Conservation (phyloP, 2,113 vertebrate genomes). For the Ictalurus furcatus region DNA sequence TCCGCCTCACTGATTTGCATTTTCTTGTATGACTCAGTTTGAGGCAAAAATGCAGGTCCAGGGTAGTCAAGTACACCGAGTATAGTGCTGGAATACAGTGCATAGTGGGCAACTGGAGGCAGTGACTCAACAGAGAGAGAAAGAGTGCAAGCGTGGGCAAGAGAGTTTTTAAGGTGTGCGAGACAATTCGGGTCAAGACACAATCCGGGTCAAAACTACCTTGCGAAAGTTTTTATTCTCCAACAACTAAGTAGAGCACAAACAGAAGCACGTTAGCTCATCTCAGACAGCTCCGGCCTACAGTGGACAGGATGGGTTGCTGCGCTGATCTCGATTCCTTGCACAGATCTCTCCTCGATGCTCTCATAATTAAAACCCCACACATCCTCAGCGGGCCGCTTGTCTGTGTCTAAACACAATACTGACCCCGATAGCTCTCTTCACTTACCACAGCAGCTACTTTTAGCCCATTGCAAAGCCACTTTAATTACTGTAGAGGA, state of each 20-base stretch:
- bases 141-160: not conserved
- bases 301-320: constrained; percentile 22
- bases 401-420: constrained; percentile 26
- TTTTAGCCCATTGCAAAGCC: constrained; percentile 23
- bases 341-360: not conserved
- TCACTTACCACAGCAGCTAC: constrained; percentile 34
- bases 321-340: constrained; percentile 10
- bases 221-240: not conserved
- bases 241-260: not conserved
- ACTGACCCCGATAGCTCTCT: constrained; percentile 29
- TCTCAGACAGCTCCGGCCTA: not conserved
- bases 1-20: not conserved
- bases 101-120: not conserved
- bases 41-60: not conserved
- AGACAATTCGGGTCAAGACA: constrained; percentile 2
- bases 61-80: not conserved
- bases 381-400: not conserved
- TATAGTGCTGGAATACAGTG: not conserved
- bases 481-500: constrained; percentile 25
- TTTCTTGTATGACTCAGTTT: not conserved
- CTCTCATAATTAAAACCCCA: constrained; percentile 31
- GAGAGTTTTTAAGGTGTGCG: not conserved
- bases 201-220: constrained; percentile 11
- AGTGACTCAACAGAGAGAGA: not conserved
- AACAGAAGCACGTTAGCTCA: not conserved